Base-by-base conservation (phyloP, 2,888 invertebrate species). In the Therioaphis trifolii region DNA sequence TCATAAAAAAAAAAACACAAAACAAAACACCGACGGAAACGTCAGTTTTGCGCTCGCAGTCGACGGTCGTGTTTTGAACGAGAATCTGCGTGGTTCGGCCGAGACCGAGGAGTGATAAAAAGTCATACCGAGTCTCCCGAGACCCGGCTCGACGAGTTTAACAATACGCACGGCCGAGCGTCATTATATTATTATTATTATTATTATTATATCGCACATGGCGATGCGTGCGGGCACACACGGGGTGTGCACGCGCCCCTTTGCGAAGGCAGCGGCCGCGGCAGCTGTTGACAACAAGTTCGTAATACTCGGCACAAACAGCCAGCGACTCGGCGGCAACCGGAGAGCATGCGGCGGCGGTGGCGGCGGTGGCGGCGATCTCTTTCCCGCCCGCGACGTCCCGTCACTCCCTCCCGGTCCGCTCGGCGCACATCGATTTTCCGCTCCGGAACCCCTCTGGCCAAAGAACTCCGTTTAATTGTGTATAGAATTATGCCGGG, bases 221-320 rank as follows among this genome's bases (percentile, higher is more conserved):
- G n/a, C n/a, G n/a, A n/a, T n/a, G n/a, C n/a, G n/a, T n/a, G n/a
- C n/a, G n/a, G n/a, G n/a, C n/a, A n/a, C n/a, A n/a, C n/a, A n/a
- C n/a, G n/a, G n/a, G n/a, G n/a, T n/a, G n/a, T n/a, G n/a, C 21
- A 0, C 9, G 2, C 18, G n/a, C 71, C 71, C 71, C 46, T 58
- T 46, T 35, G 11, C 46, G 29, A 21, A n/a, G n/a, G 52, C 68
- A 52, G 40, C 29, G 46, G 46, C n/a, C 18, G 74, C 29, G 49
- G 72, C 82, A 82, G 72, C 71, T 82, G 82, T 72, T 82, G 82
- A 74, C 82, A 82, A 82, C 82, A 82, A 82, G 82, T 82, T 72
- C 63, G 74, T 21, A 63, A 74, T 63, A 61, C 63, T 58, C 21
- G 43, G 24, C 40, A n/a, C n/a, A n/a, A n/a, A n/a, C n/a, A n/a